These are phyloP conservation scores for Xiphorhynchus erythropygius DNA, from an alignment of 2,797 vertebrate species.

Conservation along the genomic window DNA sequence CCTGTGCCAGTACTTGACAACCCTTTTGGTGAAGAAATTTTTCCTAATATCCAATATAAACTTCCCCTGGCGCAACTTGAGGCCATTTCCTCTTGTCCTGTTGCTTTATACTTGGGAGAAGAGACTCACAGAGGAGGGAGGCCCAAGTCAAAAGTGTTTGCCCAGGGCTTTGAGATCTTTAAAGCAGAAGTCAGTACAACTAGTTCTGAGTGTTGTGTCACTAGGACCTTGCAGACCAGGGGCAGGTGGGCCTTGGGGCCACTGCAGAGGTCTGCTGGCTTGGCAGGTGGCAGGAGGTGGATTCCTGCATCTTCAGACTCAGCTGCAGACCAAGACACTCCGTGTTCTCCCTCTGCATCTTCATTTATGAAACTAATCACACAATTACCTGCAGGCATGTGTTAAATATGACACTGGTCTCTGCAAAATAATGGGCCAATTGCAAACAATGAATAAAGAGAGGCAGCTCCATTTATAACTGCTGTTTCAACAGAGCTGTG, in stretches of 20 bases:
- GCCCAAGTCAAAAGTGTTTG: neutral
- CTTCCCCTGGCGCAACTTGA: neutral
- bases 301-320: neutral
- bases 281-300: neutral
- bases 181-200: neutral
- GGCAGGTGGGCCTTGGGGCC: neutral
- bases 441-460: constrained; percentile 72
- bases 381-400: constrained; percentile 69
- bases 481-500: constrained; percentile 65
- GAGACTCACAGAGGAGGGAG: fast-evolving
- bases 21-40: fast-evolving
- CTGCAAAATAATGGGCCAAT: constrained; percentile 64
- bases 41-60: neutral
- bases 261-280: neutral
- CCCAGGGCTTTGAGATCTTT: neutral
- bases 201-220: neutral
- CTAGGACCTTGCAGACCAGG: fast-evolving
- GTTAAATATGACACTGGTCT: constrained; percentile 73
- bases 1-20: neutral
- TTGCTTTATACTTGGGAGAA: neutral
- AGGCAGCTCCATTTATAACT: constrained; percentile 71
- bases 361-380: constrained; percentile 74
- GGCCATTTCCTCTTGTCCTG: neutral
- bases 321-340: neutral
- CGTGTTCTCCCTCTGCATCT: neutral